Evolutionary conservation across 2,113 vertebrate species (phyloP).

Genomic region (Microtus richardsoni): DNA sequence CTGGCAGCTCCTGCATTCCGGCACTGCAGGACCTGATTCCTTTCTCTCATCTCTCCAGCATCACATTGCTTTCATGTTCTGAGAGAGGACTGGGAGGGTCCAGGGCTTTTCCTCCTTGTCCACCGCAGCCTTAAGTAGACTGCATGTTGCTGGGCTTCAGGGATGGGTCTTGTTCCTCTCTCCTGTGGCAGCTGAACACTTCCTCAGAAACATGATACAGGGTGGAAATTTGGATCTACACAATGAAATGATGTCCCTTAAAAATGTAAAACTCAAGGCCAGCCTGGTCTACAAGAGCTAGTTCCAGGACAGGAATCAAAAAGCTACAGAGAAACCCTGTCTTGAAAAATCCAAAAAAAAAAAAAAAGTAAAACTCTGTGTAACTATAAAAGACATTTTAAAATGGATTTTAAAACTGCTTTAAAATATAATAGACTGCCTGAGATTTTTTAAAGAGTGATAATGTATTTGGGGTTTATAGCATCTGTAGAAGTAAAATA

Average conservation of each 20-base stretch:
- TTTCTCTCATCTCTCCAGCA: no score
- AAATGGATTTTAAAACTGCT: slow-evolving; percentile 54
- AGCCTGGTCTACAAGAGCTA: no score
- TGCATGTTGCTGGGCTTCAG: background rate
- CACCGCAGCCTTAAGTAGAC: background rate
- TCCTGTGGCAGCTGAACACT: background rate
- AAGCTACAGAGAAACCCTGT: no score
- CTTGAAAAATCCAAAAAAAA: no score
- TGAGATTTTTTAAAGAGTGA: background rate
- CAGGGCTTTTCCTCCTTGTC: background rate
- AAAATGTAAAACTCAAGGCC: slow-evolving; percentile 45
- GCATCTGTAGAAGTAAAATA: background rate
- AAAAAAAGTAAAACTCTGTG: slow-evolving; percentile 29
- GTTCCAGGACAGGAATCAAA: no score
- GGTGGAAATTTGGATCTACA: slow-evolving; percentile 22
- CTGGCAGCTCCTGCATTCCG: background rate
- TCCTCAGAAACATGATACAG: background rate
- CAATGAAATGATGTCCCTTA: slow-evolving; percentile 26
- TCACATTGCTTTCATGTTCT: background rate
- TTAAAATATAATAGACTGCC: slow-evolving; percentile 58
- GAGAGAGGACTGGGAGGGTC: background rate
- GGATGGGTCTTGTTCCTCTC: background rate
- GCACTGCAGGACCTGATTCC: rapidly evolving
- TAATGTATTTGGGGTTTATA: background rate
- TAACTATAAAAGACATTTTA: slow-evolving; percentile 49